Evolutionary conservation across 2,888 invertebrate genomes (phyloP), one percentile per base, ranked within the genome.

Genomic region (Euzetes globulus): DNA sequence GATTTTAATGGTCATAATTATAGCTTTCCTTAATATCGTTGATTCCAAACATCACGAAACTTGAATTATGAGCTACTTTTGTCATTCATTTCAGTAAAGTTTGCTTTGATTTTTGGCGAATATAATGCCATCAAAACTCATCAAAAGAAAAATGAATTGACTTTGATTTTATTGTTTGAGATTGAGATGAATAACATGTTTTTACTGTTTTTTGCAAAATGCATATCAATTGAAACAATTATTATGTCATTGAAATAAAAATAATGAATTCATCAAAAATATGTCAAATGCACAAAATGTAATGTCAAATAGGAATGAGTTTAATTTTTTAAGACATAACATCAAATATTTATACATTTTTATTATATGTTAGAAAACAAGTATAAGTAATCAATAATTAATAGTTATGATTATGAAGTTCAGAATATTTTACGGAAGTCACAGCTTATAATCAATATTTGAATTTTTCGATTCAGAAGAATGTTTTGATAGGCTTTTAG

Each of bases 401-500:
- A 33, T 60, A 58, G 22, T 58, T 41, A 27, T 27, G 22, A 58
- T 25, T 58, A 11, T 27, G 22, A 58, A 27, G 58, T 27, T 9
- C 4, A 33, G 4, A 68, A 17, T n/a, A 37, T 68, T 41, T 68
- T 68, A 68, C 68, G 68, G 68, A 68, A 68, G 68, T 68, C 9
- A 29, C 4, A 13, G 41, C 60, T 55, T 55, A 17, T 63, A 68
- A 68, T 68, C 45, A 68, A 68, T 68, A 22, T 45, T 17, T 45
- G 68, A 68, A 41, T 68, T 68, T 22, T 37, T 68, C 13, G 15
- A 63, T 63, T 63, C 1, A 7, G 11, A 68, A 68, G 33, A 68
- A 68, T 68, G 68, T 68, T 68, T 68, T 11, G 41, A 68, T 68
- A 68, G 68, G 41, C 41, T 68, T 68, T 68, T 68, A 41, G 68